Evolutionary conservation across 2,888 invertebrate genomes (phyloP).

Genomic region (Creontiades dilutus): DNA sequence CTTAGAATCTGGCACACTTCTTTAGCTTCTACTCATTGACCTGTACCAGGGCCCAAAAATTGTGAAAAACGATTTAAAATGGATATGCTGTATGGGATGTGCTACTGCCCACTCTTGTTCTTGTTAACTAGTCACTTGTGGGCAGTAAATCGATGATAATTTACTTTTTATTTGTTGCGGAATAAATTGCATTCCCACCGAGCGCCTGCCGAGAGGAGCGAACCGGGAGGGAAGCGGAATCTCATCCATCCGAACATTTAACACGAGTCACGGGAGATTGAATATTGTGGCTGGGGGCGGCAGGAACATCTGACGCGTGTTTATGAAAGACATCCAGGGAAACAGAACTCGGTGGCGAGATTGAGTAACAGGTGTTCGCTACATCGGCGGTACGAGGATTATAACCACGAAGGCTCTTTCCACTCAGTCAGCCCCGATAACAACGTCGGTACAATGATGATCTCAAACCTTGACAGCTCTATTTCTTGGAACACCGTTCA

Average conservation of each 20-base stretch:
- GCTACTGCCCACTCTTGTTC: too few relatives aligned
- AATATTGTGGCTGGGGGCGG: background rate
- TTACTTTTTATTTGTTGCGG: too few relatives aligned
- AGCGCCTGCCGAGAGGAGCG: background rate
- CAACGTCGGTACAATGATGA: background rate
- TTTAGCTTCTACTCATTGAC: too few relatives aligned
- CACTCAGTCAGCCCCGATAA: background rate
- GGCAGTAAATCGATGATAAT: too few relatives aligned
- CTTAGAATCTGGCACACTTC: too few relatives aligned
- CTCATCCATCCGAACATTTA: background rate
- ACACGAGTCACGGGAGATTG: slow-evolving; percentile 20
- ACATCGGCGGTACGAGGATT: background rate
- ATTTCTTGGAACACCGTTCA: background rate
- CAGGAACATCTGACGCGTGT: slow-evolving; percentile 13
- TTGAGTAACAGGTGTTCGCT: slow-evolving; percentile 25
- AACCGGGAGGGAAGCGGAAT: background rate
- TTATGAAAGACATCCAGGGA: slow-evolving; percentile 11
- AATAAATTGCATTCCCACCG: too few relatives aligned
- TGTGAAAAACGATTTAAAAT: too few relatives aligned
- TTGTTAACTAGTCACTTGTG: too few relatives aligned
- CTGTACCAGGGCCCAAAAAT: too few relatives aligned
- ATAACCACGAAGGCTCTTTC: background rate
- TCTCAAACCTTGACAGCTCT: background rate
- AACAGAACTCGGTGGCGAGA: background rate
- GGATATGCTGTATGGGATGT: too few relatives aligned